Evolutionary conservation across 2,888 invertebrate genomes (phyloP).

Genomic region (Amiota minor): DNA sequence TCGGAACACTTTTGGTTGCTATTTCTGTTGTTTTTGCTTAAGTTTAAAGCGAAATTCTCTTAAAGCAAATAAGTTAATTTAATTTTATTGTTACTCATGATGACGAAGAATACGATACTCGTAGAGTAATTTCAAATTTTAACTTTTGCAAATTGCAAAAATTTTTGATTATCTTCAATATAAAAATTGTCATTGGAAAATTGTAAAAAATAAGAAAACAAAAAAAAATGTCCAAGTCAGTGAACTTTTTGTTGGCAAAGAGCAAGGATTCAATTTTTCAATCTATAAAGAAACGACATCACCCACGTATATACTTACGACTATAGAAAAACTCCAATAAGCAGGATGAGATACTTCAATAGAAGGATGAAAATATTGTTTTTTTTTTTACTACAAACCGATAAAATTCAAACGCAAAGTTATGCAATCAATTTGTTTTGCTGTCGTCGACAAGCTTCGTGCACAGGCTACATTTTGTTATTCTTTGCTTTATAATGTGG

Average conservation of each 20-base stretch:
- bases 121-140: not conserved
- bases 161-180: conserved; percentile 6
- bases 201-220: too few species aligned
- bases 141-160: not conserved
- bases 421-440: conserved; percentile 55
- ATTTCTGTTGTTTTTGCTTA: too few species aligned
- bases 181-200: conserved; percentile 36
- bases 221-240: conserved; percentile 54
- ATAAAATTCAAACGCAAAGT: conserved; percentile 16
- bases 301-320: conserved; percentile 31
- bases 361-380: too few species aligned
- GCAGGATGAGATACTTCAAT: not conserved
- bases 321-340: conserved; percentile 32
- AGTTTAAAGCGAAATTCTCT: not conserved
- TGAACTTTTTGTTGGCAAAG: conserved; percentile 49
- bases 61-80: not conserved
- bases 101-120: not conserved
- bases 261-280: not conserved
- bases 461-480: not conserved
- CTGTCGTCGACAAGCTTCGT: conserved; percentile 51
- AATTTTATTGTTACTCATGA: not conserved
- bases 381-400: conserved; percentile 5
- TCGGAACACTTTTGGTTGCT: not conserved
- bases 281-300: conserved; percentile 15
- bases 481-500: conserved; percentile 31